These are phyloP conservation scores for Magallana gigas DNA, from an alignment of 1,140 invertebrate species.

Conservation along the genomic window DNA sequence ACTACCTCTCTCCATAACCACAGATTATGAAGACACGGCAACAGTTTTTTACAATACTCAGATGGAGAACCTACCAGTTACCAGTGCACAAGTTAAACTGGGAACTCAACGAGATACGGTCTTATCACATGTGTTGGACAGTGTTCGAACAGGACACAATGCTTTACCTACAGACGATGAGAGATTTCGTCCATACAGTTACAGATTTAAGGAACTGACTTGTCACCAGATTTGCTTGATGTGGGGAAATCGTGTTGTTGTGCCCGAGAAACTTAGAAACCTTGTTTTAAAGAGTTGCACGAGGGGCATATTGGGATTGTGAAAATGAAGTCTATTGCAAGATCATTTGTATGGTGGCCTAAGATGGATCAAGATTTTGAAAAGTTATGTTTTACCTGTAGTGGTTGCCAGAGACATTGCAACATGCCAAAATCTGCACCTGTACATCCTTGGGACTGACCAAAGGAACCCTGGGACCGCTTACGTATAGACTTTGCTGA, in stretches of 20 bases:
- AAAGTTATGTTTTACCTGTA: background rate
- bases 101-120: background rate
- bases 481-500: conserved; percentile 58
- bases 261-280: conserved; percentile 23
- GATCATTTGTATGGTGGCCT: conserved; percentile 61
- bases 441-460: conserved; percentile 51
- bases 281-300: conserved; percentile 49
- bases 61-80: conserved; percentile 34
- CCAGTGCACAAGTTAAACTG: conserved; percentile 1
- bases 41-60: conserved; percentile 31
- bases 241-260: conserved; percentile 47
- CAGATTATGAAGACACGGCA: background rate
- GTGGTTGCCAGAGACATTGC: conserved; percentile 36
- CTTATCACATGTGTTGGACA: background rate
- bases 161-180: background rate
- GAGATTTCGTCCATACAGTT: conserved; percentile 11
- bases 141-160: background rate
- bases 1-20: conserved; percentile 38
- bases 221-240: conserved; percentile 52
- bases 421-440: conserved; percentile 46
- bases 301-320: conserved; percentile 47
- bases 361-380: conserved; percentile 58
- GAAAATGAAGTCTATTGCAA: conserved; percentile 45
- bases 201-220: conserved; percentile 29
- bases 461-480: background rate